Base-by-base conservation (phyloP, 2,797 vertebrate genomes). In the Xyrichtys novacula region DNA sequence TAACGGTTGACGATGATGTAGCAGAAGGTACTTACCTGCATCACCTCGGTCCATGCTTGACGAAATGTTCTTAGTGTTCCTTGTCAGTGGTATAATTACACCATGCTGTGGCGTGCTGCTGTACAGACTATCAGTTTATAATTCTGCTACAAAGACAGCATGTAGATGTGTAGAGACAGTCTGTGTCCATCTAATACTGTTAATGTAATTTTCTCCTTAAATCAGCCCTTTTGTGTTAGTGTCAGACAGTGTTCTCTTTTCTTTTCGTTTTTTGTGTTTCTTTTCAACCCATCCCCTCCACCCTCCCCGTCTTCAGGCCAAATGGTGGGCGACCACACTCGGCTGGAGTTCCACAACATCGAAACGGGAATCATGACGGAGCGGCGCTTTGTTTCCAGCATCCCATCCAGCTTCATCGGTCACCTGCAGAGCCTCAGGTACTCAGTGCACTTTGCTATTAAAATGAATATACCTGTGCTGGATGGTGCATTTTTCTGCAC, bases 281-380 rank as follows among this genome's bases (percentile, higher is more conserved):
- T 92, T 88, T 93, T 91, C 90, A 92, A 90, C 87, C 87, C 90
- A 65, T 89, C 88, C 89, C 90, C 90, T 88, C 69, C 84, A 88
- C 87, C 89, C 86, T 89, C 83, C 88, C 90, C 90, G 1, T 88
- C 87, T 91, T 67, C 93, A 99, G 98, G 98, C 74, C 96, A 97
- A 1, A 99, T 99, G 97, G 95, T 97, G 74, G 98, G 98, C 7
- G 98, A 99, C 82, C 98, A 99, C 65, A 99, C 98, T 5, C 97
- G 98, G 22, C 88, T 99, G 92, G 98, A 99, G 86, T 99, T 99
- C 93, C 97, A 99, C 93, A 98, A 98, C 86, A 98, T 99, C 0
- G 98, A 99, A 92, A 99, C 98, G 0, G 98, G 98, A 29, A 95
- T 96, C 90, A 99, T 99, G 97, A 99, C 96, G 0, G 98, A 99